Conservation (phyloP, 1,140 invertebrate genomes). For the Atta cephalotes region DNA sequence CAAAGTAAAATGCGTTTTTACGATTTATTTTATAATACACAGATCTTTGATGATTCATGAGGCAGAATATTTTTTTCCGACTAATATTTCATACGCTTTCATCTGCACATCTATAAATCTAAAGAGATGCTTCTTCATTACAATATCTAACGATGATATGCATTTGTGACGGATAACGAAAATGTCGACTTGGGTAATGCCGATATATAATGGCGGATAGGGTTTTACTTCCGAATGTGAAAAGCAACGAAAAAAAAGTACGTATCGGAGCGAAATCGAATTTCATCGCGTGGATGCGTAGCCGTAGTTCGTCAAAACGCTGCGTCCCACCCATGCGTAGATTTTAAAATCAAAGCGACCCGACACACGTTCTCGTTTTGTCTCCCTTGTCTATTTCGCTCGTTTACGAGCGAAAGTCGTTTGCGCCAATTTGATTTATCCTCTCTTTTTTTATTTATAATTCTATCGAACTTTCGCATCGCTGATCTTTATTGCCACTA, state of each 20-base stretch:
- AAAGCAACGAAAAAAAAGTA: conserved; percentile 50
- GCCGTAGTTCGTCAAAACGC: conserved; percentile 67
- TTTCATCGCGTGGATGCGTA: conserved; percentile 71
- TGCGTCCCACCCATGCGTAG: conserved; percentile 53
- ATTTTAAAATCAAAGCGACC: conserved; percentile 60
- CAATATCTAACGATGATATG: neutral
- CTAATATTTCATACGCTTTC: neutral
- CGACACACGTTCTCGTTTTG: conserved; percentile 36
- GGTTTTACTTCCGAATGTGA: conserved; percentile 43
- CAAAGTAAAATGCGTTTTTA: neutral
- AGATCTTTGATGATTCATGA: neutral
- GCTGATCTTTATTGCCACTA: conserved; percentile 55
- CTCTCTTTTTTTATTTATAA: conserved; percentile 32
- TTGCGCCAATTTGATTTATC: conserved; percentile 61
- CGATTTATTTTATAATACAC: neutral
- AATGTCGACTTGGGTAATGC: conserved; percentile 3
- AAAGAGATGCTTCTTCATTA: conserved; percentile 4
- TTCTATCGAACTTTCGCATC: conserved; percentile 23
- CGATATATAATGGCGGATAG: conserved; percentile 12
- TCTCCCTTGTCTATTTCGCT: neutral
- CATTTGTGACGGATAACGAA: conserved; percentile 19
- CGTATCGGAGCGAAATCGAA: conserved; percentile 51
- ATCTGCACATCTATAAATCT: neutral
- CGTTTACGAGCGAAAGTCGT: conserved; percentile 59
- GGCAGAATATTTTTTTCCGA: neutral